Evolutionary conservation across 37 sponge, comb jelly and placozoan species (phyloP), one percentile per base, ranked within the genome.

Genomic region (Corticium candelabrum): DNA sequence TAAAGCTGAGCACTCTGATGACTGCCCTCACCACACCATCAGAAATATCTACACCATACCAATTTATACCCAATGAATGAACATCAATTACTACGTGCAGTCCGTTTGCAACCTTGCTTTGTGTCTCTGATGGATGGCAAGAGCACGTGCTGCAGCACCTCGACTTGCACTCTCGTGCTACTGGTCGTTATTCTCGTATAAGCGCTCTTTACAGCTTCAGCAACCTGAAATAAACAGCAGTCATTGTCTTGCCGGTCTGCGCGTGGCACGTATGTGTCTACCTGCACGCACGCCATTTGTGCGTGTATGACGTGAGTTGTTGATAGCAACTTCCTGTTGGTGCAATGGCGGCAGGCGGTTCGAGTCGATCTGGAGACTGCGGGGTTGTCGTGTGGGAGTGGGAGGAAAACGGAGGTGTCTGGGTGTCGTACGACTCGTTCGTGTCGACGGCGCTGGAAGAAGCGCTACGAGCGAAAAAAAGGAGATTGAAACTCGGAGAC

Each of bases 261-360:
- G n/a, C n/a, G n/a, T n/a, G n/a, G n/a, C n/a, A n/a, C n/a, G n/a
- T n/a, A n/a, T n/a, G n/a, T n/a, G n/a, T n/a, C n/a, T n/a, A n/a
- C n/a, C n/a, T n/a, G n/a, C n/a, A n/a, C n/a, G n/a, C n/a, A n/a
- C n/a, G n/a, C n/a, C n/a, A n/a, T n/a, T n/a, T n/a, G n/a, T n/a
- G n/a, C n/a, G n/a, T n/a, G n/a, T n/a, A n/a, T n/a, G n/a, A n/a
- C 62, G 21, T 21, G 21, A 50, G 15, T 50, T 50, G 11, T 50
- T 50, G 62, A 50, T 50, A 50, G 15, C 62, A 50, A 50, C 62
- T 50, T n/a, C n/a, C n/a, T n/a, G n/a, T n/a, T n/a, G n/a, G n/a
- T n/a, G n/a, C n/a, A n/a, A n/a, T n/a, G n/a, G n/a, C n/a, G n/a
- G n/a, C n/a, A n/a, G n/a, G n/a, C n/a, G n/a, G n/a, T n/a, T n/a